A percentile compares a stretch with the other conserved stretches of the same genome.
These are phyloP conservation scores for Cichladusa arquata DNA, from an alignment of 2,113 vertebrate genomes.

Conservation along the genomic window DNA sequence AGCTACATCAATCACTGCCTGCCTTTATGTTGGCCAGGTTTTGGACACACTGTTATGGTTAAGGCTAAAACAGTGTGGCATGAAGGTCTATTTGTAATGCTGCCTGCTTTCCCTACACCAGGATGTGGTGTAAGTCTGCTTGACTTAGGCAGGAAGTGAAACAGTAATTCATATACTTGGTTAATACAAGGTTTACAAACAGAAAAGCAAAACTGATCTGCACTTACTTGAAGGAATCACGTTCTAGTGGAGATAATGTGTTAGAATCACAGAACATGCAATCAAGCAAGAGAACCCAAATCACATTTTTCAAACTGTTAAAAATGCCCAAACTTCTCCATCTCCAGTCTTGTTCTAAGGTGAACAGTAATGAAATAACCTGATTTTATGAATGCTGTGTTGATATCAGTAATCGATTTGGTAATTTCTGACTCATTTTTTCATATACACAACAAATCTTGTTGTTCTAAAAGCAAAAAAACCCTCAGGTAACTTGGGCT, in stretches of 20 bases:
- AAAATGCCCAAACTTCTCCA: not conserved
- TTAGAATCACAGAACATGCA: not conserved
- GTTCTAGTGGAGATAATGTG: not conserved
- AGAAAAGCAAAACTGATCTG: not conserved
- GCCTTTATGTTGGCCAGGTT: not conserved
- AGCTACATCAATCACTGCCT: not conserved
- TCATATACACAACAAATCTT: not conserved
- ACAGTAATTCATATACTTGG: not conserved
- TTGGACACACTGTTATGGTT: not conserved
- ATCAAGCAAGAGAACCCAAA: not conserved
- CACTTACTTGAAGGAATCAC: not conserved
- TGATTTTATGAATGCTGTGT: not conserved
- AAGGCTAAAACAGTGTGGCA: not conserved
- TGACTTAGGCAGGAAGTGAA: not conserved
- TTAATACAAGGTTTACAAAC: not conserved
- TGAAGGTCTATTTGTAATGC: not conserved
- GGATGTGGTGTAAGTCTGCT: fast-evolving
- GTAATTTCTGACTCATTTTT: not conserved
- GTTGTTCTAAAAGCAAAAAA: not conserved
- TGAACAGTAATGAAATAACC: not conserved
- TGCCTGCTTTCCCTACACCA: not conserved
- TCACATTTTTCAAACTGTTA: not conserved
- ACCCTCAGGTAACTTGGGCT: not conserved
- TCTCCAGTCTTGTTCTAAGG: not conserved
- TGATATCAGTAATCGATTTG: not conserved